Conservation (phyloP, 2,888 invertebrate genomes). For the Tinea semifulvella region DNA sequence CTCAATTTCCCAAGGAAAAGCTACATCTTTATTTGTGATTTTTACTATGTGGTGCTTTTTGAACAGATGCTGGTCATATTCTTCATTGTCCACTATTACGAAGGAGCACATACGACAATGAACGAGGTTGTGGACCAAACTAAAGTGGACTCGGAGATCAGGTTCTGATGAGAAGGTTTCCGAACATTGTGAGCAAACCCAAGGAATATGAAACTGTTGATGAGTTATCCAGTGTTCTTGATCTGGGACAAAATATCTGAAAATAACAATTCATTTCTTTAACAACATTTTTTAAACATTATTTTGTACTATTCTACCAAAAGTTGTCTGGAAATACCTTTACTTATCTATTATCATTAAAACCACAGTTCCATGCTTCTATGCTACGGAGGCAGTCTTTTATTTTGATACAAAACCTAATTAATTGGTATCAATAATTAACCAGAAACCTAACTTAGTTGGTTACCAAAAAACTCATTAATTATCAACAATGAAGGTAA, state of each 20-base stretch:
- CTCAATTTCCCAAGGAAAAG: constrained; percentile 43
- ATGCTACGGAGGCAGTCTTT: no score
- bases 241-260: constrained; percentile 53
- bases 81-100: constrained; percentile 41
- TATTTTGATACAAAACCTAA: no score
- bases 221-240: constrained; percentile 46
- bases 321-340: no score
- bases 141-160: constrained; percentile 40
- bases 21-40: constrained; percentile 34
- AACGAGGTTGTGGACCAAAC: constrained; percentile 39
- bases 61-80: constrained; percentile 44
- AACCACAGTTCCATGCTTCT: no score
- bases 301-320: not conserved
- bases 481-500: no score
- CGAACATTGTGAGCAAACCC: constrained; percentile 57
- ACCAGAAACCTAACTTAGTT: no score
- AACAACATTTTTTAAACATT: not conserved
- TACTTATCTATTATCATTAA: no score
- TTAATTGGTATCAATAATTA: no score
- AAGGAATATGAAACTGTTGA: constrained; percentile 46
- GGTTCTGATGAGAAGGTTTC: constrained; percentile 39
- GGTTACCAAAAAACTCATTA: no score
- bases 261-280: constrained; percentile 22
- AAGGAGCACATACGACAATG: constrained; percentile 57
- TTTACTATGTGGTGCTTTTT: constrained; percentile 51